Evolutionary conservation across 2,888 invertebrate genomes (phyloP).

Genomic region (Andricus quercusramuli): DNA sequence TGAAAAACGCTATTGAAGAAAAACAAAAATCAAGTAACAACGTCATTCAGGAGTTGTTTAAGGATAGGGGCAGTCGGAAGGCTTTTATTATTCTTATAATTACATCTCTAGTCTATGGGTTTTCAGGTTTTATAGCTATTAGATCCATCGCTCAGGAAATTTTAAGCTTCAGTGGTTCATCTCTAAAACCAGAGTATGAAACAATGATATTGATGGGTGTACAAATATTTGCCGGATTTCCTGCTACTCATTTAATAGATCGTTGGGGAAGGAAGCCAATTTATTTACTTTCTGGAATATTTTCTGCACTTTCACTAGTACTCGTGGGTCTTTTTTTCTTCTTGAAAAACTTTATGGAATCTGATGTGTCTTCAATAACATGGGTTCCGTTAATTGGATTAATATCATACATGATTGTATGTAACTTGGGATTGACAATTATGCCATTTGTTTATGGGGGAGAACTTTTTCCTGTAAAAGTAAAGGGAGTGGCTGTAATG

Average conservation of each 20-base stretch:
- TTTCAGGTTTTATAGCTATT: conserved; percentile 82
- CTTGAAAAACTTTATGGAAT: conserved; percentile 78
- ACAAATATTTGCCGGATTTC: conserved; percentile 81
- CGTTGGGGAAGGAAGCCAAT: conserved; percentile 83
- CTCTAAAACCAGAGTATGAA: conserved; percentile 78
- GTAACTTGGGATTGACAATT: background rate
- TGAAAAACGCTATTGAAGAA: conserved; percentile 81
- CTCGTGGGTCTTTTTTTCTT: conserved; percentile 82
- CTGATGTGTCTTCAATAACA: conserved; percentile 79
- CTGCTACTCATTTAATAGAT: conserved; percentile 82
- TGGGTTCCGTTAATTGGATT: conserved; percentile 75
- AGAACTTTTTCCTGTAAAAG: conserved; percentile 8
- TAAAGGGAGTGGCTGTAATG: background rate
- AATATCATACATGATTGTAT: background rate
- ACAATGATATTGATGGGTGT: conserved; percentile 81
- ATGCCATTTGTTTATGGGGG: background rate
- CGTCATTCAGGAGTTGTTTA: conserved; percentile 75
- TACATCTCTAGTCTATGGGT: conserved; percentile 83
- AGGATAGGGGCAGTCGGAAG: conserved; percentile 79
- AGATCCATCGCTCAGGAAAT: conserved; percentile 83
- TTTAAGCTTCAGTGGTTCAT: conserved; percentile 81
- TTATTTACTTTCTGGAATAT: conserved; percentile 81
- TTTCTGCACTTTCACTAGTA: conserved; percentile 80
- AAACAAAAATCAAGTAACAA: background rate
- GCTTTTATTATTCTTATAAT: conserved; percentile 82